A percentile compares a stretch with the other conserved stretches of the same genome.
Evolutionary conservation across 1,140 invertebrate species (phyloP).

Genomic region (Drosophila chauvacae): DNA sequence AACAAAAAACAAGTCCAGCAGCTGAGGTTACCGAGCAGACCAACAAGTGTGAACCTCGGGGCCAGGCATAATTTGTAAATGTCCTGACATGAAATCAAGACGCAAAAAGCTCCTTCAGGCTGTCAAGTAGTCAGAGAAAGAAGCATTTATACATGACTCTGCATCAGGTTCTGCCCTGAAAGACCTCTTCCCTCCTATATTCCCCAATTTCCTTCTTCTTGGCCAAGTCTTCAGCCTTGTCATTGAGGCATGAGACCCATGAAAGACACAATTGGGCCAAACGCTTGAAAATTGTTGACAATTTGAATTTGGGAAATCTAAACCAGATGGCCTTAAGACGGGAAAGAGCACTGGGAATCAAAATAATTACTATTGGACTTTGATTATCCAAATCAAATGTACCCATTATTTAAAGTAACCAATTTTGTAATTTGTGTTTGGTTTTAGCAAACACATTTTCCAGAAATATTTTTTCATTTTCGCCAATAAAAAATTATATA

Average conservation of each 20-base stretch:
- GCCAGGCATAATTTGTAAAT: conserved; percentile 72
- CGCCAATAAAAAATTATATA: too few relatives aligned
- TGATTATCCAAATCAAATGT: too few relatives aligned
- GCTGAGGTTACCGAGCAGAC: conserved; percentile 5
- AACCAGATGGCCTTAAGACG: conserved; percentile 25
- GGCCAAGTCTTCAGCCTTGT: conserved; percentile 6
- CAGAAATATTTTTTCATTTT: too few relatives aligned
- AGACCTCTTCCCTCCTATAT: background rate
- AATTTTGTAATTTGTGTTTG: too few relatives aligned
- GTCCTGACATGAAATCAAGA: conserved; percentile 58
- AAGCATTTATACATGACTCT: conserved; percentile 39
- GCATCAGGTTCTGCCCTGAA: conserved; percentile 9
- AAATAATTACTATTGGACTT: background rate
- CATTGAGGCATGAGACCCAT: conserved; percentile 6
- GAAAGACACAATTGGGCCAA: conserved; percentile 65
- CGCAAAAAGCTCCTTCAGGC: conserved; percentile 28
- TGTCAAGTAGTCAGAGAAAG: conserved; percentile 19
- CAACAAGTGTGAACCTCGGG: conserved; percentile 43
- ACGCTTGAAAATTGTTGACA: conserved; percentile 67
- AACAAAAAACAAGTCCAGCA: background rate
- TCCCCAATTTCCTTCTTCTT: background rate
- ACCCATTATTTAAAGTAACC: too few relatives aligned
- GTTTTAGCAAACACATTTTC: too few relatives aligned
- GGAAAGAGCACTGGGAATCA: background rate
- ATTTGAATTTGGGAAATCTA: conserved; percentile 58